phyloP scores from a whole-genome alignment of 1,140 invertebrate genomes.

The Littorina saxatilis region DNA sequence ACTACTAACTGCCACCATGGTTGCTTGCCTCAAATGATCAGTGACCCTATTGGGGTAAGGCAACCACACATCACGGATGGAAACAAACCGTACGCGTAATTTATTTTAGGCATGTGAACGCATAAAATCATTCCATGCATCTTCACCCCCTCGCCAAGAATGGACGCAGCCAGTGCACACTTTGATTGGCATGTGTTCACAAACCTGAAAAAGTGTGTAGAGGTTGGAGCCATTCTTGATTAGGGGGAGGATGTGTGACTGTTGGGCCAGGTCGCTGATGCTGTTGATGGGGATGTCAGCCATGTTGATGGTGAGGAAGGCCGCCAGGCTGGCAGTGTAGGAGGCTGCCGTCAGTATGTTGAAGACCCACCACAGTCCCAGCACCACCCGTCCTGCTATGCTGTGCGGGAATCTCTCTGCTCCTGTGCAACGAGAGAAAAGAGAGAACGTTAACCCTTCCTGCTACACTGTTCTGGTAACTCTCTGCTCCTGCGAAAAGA shows the following conservation, averaged over 20 bases:
- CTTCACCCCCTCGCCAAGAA: no score
- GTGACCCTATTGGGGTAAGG: no score
- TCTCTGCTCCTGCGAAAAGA: no score
- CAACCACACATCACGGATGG: no score
- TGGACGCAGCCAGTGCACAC: background rate
- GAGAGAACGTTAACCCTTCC: no score
- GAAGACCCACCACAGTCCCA: slow-evolving; percentile 97
- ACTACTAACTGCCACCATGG: no score
- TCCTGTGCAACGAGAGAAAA: slow-evolving; percentile 29
- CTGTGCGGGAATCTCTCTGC: slow-evolving; percentile 45
- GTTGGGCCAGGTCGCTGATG: slow-evolving; percentile 89
- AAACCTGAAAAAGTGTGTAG: slow-evolving; percentile 50
- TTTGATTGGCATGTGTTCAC: no score
- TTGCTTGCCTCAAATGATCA: no score
- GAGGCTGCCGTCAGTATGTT: slow-evolving; percentile 97
- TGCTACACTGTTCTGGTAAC: no score
- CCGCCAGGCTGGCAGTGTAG: slow-evolving; percentile 96
- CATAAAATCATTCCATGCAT: no score
- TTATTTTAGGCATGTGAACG: no score
- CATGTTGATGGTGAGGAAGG: slow-evolving; percentile 84
- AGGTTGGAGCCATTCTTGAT: slow-evolving; percentile 54
- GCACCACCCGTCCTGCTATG: slow-evolving; percentile 49
- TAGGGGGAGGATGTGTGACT: slow-evolving; percentile 84
- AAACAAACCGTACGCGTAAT: no score
- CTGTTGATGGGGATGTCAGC: slow-evolving; percentile 75